These are phyloP conservation scores for Macrobrachium nipponense DNA, from an alignment of 1,140 invertebrate genomes.

Conservation along the genomic window DNA sequence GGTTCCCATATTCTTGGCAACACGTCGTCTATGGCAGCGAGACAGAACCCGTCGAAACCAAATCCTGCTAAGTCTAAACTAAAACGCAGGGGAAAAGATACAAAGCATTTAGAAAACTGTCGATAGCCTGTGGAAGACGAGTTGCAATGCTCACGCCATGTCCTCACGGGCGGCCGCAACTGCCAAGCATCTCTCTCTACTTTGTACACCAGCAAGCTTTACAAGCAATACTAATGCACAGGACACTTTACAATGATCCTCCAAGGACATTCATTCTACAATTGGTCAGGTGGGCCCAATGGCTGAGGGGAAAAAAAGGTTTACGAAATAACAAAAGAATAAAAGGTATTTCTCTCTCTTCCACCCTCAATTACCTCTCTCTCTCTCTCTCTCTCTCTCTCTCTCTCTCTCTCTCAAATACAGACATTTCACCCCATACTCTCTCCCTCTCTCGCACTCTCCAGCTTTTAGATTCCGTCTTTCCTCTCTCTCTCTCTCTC, in stretches of 20 bases:
- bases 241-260: not conserved
- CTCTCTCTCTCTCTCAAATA: slow-evolving; percentile 12
- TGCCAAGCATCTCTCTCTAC: slow-evolving; percentile 46
- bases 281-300: too few species aligned
- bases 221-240: slow-evolving; percentile 25
- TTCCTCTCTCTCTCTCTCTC: slow-evolving; percentile 15
- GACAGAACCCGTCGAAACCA: not conserved
- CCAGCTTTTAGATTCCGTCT: not conserved
- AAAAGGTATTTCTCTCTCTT: not conserved
- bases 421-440: not conserved
- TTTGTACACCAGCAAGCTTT: slow-evolving; percentile 24
- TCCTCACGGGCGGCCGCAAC: slow-evolving; percentile 30
- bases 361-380: not conserved
- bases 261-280: too few species aligned
- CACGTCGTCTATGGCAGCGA: not conserved
- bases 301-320: too few species aligned
- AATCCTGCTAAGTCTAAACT: not conserved
- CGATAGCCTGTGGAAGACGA: not conserved
- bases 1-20: not conserved
- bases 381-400: slow-evolving; percentile 24
- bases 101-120: slow-evolving; percentile 1
- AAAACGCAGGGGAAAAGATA: not conserved
- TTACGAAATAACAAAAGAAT: too few species aligned
- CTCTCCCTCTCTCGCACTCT: not conserved
- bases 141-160: slow-evolving; percentile 12